Percentiles rank a stretch among this genome's conserved stretches.
Evolutionary conservation across 2,888 invertebrate genomes (phyloP).

Genomic region (Cerceris rybyensis): DNA sequence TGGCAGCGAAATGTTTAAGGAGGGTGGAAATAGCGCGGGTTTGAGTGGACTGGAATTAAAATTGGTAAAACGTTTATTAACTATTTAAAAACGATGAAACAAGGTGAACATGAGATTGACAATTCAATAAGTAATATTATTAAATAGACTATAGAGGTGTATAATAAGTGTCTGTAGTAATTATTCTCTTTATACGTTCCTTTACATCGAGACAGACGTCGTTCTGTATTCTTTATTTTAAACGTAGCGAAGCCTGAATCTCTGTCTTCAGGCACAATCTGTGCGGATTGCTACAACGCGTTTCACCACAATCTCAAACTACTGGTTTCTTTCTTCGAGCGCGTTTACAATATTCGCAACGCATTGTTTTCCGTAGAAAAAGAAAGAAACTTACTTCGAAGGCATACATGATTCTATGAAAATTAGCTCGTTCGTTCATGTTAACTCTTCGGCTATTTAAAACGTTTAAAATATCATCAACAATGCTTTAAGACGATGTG

Average conservation of each 20-base stretch:
- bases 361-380: too few relatives aligned
- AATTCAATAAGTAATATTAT: conserved; percentile 81
- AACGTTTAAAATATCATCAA: too few relatives aligned
- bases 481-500: too few relatives aligned
- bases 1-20: neutral
- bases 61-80: conserved; percentile 82
- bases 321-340: conserved; percentile 8
- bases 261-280: conserved; percentile 67
- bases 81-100: conserved; percentile 81
- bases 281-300: conserved; percentile 51
- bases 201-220: conserved; percentile 74
- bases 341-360: too few relatives aligned
- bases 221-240: conserved; percentile 26
- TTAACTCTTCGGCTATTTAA: too few relatives aligned
- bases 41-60: conserved; percentile 61
- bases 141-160: conserved; percentile 81
- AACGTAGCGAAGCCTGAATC: conserved; percentile 65
- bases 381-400: conserved; percentile 36
- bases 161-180: conserved; percentile 76
- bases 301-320: conserved; percentile 35
- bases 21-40: neutral
- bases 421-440: too few relatives aligned
- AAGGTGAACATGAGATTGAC: conserved; percentile 81
- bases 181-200: conserved; percentile 72
- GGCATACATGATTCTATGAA: conserved; percentile 14